Conservation (phyloP, 2,113 vertebrate species). For the Atractosteus spatula region DNA sequence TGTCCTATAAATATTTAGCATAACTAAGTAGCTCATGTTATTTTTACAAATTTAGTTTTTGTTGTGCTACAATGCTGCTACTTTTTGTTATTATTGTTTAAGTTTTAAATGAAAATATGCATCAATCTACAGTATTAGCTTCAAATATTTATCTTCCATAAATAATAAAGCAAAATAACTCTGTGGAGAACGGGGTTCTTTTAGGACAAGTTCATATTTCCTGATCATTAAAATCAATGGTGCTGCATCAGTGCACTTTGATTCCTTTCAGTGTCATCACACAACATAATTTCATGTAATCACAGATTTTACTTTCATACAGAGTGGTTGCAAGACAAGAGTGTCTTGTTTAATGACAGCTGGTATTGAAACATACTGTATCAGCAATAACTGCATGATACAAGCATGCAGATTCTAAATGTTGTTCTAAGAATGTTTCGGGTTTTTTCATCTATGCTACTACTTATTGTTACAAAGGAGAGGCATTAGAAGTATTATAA, state of each 20-base stretch:
- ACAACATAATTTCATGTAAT: slow-evolving; percentile 6
- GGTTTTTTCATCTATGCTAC: neutral
- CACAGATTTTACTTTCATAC: slow-evolving; percentile 5
- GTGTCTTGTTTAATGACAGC: neutral
- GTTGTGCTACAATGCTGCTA: no score
- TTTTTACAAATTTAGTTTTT: no score
- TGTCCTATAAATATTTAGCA: no score
- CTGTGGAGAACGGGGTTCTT: neutral
- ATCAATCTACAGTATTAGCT: no score
- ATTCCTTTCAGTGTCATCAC: neutral
- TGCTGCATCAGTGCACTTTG: neutral
- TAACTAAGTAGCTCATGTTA: no score
- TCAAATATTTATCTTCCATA: no score
- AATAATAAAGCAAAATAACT: neutral
- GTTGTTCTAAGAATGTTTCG: neutral
- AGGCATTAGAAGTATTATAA: no score
- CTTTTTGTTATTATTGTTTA: no score
- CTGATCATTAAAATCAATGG: neutral
- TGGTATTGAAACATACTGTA: neutral
- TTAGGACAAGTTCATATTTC: neutral
- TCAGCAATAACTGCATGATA: neutral
- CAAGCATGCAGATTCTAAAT: neutral
- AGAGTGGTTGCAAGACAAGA: neutral
- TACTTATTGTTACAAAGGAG: neutral
- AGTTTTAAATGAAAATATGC: no score